Evolutionary conservation across 2,113 vertebrate genomes (phyloP).

Genomic region (Sterrhoptilus dennistouni): DNA sequence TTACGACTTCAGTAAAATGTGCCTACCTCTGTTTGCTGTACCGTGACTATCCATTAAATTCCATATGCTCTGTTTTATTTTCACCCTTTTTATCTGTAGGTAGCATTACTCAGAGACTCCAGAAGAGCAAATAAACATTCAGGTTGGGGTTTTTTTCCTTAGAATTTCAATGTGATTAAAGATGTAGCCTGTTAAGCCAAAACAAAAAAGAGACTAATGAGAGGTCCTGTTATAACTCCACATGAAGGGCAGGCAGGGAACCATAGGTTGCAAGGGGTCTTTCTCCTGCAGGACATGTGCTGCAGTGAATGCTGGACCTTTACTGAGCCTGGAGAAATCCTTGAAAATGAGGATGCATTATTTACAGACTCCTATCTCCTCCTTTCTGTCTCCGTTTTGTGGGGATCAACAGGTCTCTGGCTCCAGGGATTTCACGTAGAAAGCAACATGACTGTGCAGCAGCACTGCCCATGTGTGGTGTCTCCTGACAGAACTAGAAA

Average conservation of each 20-base stretch:
- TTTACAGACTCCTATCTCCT: background rate
- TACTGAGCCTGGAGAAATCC: background rate
- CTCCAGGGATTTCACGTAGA: background rate
- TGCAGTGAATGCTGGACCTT: background rate
- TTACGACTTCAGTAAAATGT: background rate
- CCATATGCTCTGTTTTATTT: background rate
- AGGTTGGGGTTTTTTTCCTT: background rate
- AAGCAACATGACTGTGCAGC: background rate
- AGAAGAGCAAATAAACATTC: background rate
- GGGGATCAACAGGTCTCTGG: background rate
- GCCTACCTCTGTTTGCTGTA: background rate
- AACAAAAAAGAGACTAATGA: background rate
- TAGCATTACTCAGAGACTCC: background rate
- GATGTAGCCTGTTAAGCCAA: background rate
- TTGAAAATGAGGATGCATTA: background rate
- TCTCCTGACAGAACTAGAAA: conserved; percentile 10
- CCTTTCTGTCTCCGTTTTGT: background rate
- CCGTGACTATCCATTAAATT: background rate
- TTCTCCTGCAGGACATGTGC: background rate
- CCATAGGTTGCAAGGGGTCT: background rate
- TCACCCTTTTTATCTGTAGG: background rate
- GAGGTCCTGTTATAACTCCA: background rate
- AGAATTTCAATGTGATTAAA: background rate
- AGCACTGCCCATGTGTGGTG: background rate
- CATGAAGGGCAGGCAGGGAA: accelerated